Base-by-base conservation (phyloP, 2,888 invertebrate species). In the Teleogryllus oceanicus region DNA sequence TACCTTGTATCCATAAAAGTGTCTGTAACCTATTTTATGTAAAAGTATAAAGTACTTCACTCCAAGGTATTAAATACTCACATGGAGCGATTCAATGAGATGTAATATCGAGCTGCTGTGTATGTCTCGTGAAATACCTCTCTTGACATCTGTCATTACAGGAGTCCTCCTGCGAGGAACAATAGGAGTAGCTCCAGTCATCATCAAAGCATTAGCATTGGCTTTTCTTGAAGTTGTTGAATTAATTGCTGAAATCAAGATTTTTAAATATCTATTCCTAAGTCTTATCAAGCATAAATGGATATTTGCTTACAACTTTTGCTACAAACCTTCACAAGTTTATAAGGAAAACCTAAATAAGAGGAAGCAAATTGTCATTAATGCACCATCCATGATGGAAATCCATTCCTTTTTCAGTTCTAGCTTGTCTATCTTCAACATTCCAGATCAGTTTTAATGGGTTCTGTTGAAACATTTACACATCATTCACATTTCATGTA, bases 331-430 rank as follows among this genome's bases (percentile, higher is more conserved):
- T 94, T 89, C 62, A 95, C 93, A 62, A 95, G 88, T 88, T 95
- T 78, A 96, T 93, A 80, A 95, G 90, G 85, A 94, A 95, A 11
- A 95, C 94, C 0, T 94, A 86, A 95, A 95, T 0, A 95, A 94
- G 13, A 96, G 89, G 86, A 95, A 95, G 37, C 94, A 94, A 83
- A 96, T 94, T 74, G 94, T 93, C 91, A 95, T 92, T 78, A 96
- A 88, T 0, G 95, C 92, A 77, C 94, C 92, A 87, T 95, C 95
- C 8, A 93, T 0, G 95, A 94, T 16, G 95, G 94, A 86, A 95
- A 94, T 83, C 93, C 84, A 94, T 82, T 75, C 84, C 83, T 77
- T 83, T 81, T 4, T 80, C 80, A 12, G 80, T 80, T 2, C 82
- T 50, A n/a, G 80, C 78, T 80, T 82, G 78, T n/a, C 80, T 79